Base-by-base conservation (phyloP, 2,888 invertebrate genomes). In the Temnothorax ravouxi region DNA sequence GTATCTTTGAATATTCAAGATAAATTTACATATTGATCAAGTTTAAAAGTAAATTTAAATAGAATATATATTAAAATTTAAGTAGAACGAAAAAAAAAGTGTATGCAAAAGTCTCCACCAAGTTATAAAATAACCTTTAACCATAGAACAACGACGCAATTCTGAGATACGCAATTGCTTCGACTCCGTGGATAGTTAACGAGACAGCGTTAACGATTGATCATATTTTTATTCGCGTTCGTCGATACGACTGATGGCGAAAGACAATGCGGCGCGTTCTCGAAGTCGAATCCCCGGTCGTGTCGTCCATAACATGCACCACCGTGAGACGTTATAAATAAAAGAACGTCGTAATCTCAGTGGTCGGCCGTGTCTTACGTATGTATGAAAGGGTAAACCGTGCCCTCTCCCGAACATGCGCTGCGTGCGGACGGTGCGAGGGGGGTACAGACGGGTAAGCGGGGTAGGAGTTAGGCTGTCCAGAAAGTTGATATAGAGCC, bases 401-500 rank as follows among this genome's bases (percentile, higher is more conserved):
- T 83, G 72, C 81, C 79, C 84, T 79, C 84, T 79, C 61, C 29
- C 18, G 62, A 41, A 86, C 83, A 75, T 84, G 69, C 69, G 62
- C 69, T 34, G 66, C 74, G 66, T 59, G 66, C 59, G 74, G 47
- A 62, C 18, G 61, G 41, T 25, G 64, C 62, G 66, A 67, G 84
- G 74, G 79, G 84, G 79, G 84, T 69, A 85, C 83, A 67, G 66
- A 76, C 83, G 86, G 88, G 76, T 80, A 59, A 61, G 54, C 52
- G 64, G 38, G 47, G 59, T 29, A 79, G 56, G 69, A 83, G 85
- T 69, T 83, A 85, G 87, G 85, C 89, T 91, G 91, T 91, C 92
- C 90, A 86, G 86, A 87, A 91, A 92, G 90, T 93, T 94, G 94
- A 94, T 93, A 87, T 92, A 93, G 89, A 91, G 94, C 91, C 92